Conservation (phyloP, 2,888 invertebrate species). For the Diarsia dahlii region DNA sequence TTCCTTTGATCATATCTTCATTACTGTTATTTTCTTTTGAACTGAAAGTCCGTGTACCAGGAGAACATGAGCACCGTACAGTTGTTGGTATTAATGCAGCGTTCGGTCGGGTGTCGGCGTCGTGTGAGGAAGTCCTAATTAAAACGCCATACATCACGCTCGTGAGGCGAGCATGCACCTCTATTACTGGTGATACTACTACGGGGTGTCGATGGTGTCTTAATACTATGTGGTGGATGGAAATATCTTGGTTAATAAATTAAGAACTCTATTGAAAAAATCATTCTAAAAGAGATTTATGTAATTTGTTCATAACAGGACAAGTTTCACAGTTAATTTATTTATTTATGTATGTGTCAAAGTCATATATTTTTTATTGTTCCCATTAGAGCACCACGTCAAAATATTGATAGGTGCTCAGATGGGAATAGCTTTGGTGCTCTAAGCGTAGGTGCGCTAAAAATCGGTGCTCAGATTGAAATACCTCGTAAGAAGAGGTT, state of each 20-base stretch:
- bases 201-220: conserved; percentile 32
- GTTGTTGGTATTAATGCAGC: conserved; percentile 44
- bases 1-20: conserved; percentile 51
- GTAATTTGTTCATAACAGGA: background rate
- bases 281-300: background rate
- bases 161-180: conserved; percentile 72
- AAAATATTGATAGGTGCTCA: too few species aligned
- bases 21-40: conserved; percentile 40
- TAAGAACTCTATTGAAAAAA: too few species aligned
- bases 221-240: background rate
- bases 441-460: too few species aligned
- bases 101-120: conserved; percentile 46
- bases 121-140: conserved; percentile 86
- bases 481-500: too few species aligned
- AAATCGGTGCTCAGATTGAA: too few species aligned
- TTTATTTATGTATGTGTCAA: too few species aligned
- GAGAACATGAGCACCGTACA: conserved; percentile 3
- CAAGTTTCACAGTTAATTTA: too few species aligned
- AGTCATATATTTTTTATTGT: too few species aligned
- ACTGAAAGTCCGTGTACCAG: conserved; percentile 25
- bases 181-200: conserved; percentile 72
- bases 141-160: conserved; percentile 87
- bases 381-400: too few species aligned
- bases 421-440: too few species aligned
- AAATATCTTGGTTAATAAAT: background rate